Percentiles rank a stretch among this genome's conserved stretches.
These are phyloP conservation scores for Botia kubotai DNA, from an alignment of 2,797 vertebrate species.

Conservation along the genomic window DNA sequence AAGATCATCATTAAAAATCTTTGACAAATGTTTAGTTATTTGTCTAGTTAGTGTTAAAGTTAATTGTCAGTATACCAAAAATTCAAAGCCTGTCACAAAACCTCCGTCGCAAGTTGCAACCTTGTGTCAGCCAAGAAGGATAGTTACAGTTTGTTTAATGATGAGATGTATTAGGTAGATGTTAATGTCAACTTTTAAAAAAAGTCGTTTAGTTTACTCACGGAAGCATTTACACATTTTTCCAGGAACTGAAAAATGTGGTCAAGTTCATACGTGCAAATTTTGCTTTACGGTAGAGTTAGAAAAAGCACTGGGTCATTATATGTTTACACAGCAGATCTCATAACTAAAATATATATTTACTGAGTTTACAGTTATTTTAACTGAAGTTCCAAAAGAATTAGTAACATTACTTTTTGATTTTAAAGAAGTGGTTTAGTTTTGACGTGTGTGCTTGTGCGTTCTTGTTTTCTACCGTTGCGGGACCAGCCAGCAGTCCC, in stretches of 20 bases:
- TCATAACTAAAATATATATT: no score
- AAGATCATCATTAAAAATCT: neutral
- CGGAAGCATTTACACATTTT: neutral
- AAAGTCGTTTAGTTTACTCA: neutral
- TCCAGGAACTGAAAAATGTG: constrained; percentile 16
- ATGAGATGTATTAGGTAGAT: neutral
- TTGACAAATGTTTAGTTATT: no score
- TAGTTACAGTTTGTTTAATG: neutral
- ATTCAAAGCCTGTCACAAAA: neutral
- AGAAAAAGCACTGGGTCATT: neutral
- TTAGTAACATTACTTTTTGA: no score
- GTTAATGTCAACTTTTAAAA: neutral
- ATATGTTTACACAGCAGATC: no score
- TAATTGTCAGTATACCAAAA: neutral
- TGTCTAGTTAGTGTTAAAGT: no score
- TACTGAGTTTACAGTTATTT: no score
- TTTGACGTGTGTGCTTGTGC: no score
- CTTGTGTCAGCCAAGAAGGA: neutral
- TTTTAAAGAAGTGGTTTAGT: no score
- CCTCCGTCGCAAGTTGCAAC: neutral
- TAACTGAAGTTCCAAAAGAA: no score
- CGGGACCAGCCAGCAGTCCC: no score
- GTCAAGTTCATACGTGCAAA: constrained; percentile 24
- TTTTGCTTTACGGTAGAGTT: neutral
- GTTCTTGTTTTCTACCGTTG: no score